These are phyloP conservation scores for Allacma fusca DNA, from an alignment of 2,888 invertebrate genomes.

Conservation along the genomic window DNA sequence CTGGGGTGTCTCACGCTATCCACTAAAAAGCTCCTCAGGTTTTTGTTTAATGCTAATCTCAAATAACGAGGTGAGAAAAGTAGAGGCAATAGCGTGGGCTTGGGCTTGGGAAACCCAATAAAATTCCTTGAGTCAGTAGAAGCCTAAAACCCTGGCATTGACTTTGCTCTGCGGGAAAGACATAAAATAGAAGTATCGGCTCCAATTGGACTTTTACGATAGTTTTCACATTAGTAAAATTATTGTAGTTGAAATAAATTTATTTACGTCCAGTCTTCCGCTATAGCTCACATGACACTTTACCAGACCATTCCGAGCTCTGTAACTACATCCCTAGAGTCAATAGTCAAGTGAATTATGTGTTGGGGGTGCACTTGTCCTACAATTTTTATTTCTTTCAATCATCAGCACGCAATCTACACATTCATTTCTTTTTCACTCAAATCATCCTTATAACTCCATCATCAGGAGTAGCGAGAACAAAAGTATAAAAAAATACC, in stretches of 20 bases:
- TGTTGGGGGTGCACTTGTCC: constrained; percentile 6
- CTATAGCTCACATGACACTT: neutral
- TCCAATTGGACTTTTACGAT: too few relatives aligned
- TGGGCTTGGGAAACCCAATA: too few relatives aligned
- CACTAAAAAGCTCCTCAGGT: too few relatives aligned
- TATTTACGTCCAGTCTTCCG: neutral
- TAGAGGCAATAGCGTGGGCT: too few relatives aligned
- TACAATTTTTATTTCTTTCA: constrained; percentile 20
- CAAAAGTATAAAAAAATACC: neutral
- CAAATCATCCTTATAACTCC: constrained; percentile 4
- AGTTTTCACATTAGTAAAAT: too few relatives aligned
- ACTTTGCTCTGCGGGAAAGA: too few relatives aligned
- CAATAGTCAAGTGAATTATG: constrained; percentile 21
- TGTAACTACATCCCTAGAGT: neutral
- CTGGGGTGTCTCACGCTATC: too few relatives aligned
- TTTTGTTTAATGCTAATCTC: too few relatives aligned
- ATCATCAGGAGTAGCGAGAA: neutral
- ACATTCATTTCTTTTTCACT: constrained; percentile 9
- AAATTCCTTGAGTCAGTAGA: too few relatives aligned
- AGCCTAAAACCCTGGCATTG: too few relatives aligned
- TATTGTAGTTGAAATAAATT: neutral
- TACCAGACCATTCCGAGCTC: neutral
- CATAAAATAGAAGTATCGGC: too few relatives aligned
- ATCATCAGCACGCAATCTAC: constrained; percentile 23
- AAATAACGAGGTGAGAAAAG: too few relatives aligned